A percentile compares a stretch with the other conserved stretches of the same genome.
Conservation (phyloP, 2,797 vertebrate species). For the Sebastolobus altivelis region DNA sequence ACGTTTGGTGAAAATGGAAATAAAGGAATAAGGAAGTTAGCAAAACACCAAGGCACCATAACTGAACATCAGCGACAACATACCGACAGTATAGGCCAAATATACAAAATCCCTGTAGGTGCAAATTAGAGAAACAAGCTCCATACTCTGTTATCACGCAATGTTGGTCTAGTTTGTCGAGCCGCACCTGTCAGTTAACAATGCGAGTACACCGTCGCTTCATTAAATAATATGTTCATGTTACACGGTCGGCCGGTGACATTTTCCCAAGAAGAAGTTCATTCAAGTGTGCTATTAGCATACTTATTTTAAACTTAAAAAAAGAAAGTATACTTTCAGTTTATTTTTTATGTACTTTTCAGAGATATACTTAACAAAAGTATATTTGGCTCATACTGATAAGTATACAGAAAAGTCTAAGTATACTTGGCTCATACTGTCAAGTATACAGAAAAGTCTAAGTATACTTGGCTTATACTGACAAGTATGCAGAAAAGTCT, state of each 20-base stretch:
- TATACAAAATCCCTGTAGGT: background rate
- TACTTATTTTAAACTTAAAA: too few relatives aligned
- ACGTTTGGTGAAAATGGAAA: slow-evolving; percentile 4
- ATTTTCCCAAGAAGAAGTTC: slow-evolving; percentile 2
- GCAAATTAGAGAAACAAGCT: slow-evolving; percentile 2
- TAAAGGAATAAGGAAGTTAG: background rate
- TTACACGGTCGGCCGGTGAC: background rate
- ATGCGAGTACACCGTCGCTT: slow-evolving; percentile 17
- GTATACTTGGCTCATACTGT: too few relatives aligned
- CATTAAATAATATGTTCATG: slow-evolving; percentile 38
- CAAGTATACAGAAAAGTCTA: too few relatives aligned
- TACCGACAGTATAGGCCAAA: background rate
- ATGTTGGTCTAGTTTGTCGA: slow-evolving; percentile 25
- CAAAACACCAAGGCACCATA: background rate
- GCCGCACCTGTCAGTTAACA: slow-evolving; percentile 46
- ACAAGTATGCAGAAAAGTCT: too few relatives aligned
- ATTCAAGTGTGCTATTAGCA: too few relatives aligned
- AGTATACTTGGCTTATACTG: too few relatives aligned
- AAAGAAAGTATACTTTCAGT: too few relatives aligned
- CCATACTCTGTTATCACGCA: background rate
- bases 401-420: too few relatives aligned
- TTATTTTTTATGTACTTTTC: too few relatives aligned
- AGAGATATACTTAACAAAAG: too few relatives aligned
- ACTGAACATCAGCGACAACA: background rate
- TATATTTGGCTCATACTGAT: too few relatives aligned